Base-by-base conservation (phyloP, 2,888 invertebrate genomes). In the Marronus borbonicus region DNA sequence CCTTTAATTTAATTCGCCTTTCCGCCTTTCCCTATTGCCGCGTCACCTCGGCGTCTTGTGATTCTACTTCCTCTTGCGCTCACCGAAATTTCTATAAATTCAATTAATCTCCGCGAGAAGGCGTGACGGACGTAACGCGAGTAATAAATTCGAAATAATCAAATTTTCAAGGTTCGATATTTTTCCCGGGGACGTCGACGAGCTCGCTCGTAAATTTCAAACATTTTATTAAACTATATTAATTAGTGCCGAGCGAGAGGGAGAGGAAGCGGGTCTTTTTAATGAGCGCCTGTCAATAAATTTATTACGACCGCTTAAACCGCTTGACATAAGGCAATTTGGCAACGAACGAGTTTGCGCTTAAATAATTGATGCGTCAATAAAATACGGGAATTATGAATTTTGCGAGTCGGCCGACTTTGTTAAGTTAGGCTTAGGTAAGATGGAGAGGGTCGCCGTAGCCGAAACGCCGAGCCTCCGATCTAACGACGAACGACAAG, bases 241-340 rank as follows among this genome's bases (percentile, higher is more conserved):
- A 69, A 69, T 69, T 69, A 69, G 69, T n/a, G 69, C 31, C 52
- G 50, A n/a, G 8, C 20, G 55, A 58, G 20, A 20, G 55, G 20
- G 17, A 58, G 55, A 58, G 55, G 5, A 20, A 17, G 44, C 36
- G 65, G 69, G 36, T 7, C 31, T 72, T 72, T 72, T 72, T 72
- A 72, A 72, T 72, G 72, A 72, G 72, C 36, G 58, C 17, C 72
- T 58, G 72, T 72, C 72, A 72, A 72, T 72, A 72, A 72, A 72
- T 72, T 72, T 72, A 72, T 72, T 72, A 72, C 55, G 36, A 20
- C 58, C 58, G 36, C 72, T 72, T 72, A 58, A 58, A 58, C 72
- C 72, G 39, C 70, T 31, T 28, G 49, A 68, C 68, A 68, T 50
- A 50, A 50, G 68, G 68, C 50, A 68, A 68, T 68, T 68, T 68